Evolutionary conservation across 2,888 invertebrate genomes (phyloP).

Genomic region (Phanerotoma sp.): DNA sequence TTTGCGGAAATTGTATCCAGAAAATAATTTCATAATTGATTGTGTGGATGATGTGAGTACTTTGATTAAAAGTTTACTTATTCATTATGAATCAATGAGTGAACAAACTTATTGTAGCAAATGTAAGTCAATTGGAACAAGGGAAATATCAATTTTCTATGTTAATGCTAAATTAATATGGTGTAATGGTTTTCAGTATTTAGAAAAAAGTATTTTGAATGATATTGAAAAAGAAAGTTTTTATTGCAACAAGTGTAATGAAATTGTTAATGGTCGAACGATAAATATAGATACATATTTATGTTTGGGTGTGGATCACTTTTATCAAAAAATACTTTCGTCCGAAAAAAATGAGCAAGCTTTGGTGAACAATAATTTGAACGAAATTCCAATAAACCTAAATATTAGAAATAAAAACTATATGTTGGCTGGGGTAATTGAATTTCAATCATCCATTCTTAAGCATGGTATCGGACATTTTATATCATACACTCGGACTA

Average conservation of each 20-base stretch:
- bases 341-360: not conserved
- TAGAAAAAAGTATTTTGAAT: not conserved
- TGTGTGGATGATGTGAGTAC: not conserved
- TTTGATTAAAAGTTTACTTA: not conserved
- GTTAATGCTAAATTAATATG: not conserved
- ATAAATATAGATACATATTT: not conserved
- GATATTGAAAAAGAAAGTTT: not conserved
- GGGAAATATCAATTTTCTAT: not conserved
- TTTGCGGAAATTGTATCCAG: not conserved
- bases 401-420: not conserved
- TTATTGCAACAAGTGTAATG: not conserved
- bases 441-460: not conserved
- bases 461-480: not conserved
- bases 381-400: not conserved
- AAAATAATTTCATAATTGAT: not conserved
- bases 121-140: not conserved
- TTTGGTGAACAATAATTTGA: not conserved
- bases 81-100: not conserved
- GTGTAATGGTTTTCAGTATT: not conserved
- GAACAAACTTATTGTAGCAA: not conserved
- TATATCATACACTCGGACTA: not conserved
- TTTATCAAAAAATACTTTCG: not conserved
- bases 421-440: not conserved
- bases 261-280: not conserved
- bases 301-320: not conserved